These are phyloP conservation scores for Netelia melanura DNA, from an alignment of 2,888 invertebrate species.

Conservation along the genomic window DNA sequence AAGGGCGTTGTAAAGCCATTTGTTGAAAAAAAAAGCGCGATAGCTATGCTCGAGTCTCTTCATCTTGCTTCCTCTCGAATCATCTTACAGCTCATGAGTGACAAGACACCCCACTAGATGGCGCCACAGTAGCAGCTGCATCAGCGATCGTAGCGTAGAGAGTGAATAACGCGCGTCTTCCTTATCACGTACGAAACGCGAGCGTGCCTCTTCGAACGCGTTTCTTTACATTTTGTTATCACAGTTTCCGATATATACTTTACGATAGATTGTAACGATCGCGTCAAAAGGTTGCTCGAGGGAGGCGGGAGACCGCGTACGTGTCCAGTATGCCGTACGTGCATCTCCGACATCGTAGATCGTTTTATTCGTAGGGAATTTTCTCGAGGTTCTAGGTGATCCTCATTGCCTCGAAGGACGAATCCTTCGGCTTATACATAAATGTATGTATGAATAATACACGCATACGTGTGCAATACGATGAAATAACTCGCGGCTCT, in stretches of 20 bases:
- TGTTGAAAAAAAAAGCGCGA: background rate
- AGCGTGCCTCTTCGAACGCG: background rate
- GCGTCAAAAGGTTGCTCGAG: background rate
- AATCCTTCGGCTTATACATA: constrained; percentile 2
- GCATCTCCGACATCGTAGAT: background rate
- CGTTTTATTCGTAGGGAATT: background rate
- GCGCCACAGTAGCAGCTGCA: too few relatives aligned
- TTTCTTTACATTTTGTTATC: constrained; percentile 21
- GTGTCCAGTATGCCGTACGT: constrained; percentile 10
- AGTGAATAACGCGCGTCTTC: background rate
- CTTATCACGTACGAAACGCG: constrained; percentile 9
- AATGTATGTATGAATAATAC: constrained; percentile 42
- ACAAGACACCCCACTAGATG: too few relatives aligned
- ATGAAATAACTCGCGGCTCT: constrained; percentile 37
- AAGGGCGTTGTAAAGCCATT: background rate
- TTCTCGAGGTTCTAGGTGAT: background rate
- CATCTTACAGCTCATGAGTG: too few relatives aligned
- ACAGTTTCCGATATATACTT: background rate
- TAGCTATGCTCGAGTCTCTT: too few relatives aligned
- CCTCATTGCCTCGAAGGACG: constrained; percentile 15
- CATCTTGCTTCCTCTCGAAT: too few relatives aligned
- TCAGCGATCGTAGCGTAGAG: too few relatives aligned
- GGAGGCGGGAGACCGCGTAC: background rate
- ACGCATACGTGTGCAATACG: background rate
- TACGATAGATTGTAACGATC: constrained; percentile 24